Base-by-base conservation (phyloP, 1,140 invertebrate genomes). In the Coelopa frigida region DNA sequence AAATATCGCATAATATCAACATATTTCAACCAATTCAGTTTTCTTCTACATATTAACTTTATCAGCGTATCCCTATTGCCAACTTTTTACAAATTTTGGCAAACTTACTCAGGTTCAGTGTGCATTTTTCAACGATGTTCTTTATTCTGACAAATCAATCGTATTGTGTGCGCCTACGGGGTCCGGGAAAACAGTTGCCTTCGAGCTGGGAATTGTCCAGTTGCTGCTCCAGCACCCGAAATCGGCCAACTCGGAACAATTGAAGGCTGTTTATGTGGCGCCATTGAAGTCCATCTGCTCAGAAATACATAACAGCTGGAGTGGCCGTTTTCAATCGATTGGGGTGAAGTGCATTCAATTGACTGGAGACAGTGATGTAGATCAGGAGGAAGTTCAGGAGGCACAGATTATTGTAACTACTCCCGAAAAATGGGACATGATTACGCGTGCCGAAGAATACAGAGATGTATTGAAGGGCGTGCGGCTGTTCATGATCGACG, bases 371-470 rank as follows among this genome's bases (percentile, higher is more conserved):
- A 78, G 75, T 31, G 78, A 85, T 40, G 56, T 72, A n/a, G 72
- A 80, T 23, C 79, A 85, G 53, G 77, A 80, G 48, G 68, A 67
- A 29, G 67, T 71, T 37, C 60, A 69, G 39, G 57, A 65, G 3
- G 72, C 58, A 36, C 74, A 75, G 54, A 69, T 90, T 26, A 83
- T 90, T 52, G 75, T 88, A 49, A 87, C 87, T 11, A 91, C 87
- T 4, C 87, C 87, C 7, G 87, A 89, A 68, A 89, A 89, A 72
- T 89, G 85, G 85, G 87, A 90, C 61, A 81, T 81, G 46, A 58
- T 89, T 33, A 89, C 85, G 0, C 72, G 86, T 49, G 87, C 82
- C 82, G 77, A 74, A 53, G 79, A 83, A 50, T 77, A 84, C 53
- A 72, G 70, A 47, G 58, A 69, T 27, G 53, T 86, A 17, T 75